phyloP scores from a whole-genome alignment of 1,140 invertebrate genomes.

The Trichomalopsis sarcophagae region DNA sequence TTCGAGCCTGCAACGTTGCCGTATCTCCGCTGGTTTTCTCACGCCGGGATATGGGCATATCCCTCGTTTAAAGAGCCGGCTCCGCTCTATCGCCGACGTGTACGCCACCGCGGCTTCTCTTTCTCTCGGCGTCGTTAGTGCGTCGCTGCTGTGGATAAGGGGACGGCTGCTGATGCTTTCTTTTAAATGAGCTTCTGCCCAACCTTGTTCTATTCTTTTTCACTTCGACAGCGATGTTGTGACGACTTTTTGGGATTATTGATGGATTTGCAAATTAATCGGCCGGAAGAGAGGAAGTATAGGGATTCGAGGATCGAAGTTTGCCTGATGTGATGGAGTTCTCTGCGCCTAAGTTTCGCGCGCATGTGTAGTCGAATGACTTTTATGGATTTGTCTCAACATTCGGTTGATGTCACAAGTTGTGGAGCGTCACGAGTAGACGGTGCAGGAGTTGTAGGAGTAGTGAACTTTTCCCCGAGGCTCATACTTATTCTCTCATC shows the following conservation, averaged over 20 bases:
- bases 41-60: conserved; percentile 39
- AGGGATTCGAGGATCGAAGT: no score
- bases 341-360: not conserved
- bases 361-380: not conserved
- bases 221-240: not conserved
- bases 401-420: no score
- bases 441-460: no score
- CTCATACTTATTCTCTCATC: no score
- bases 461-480: no score
- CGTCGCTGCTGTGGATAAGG: not conserved
- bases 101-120: not conserved
- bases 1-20: conserved; percentile 30
- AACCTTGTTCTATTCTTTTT: not conserved
- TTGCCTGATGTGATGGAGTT: not conserved
- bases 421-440: no score
- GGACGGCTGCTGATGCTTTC: not conserved
- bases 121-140: conserved; percentile 10
- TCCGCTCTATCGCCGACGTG: not conserved
- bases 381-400: not conserved
- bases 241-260: not conserved
- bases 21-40: conserved; percentile 33
- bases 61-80: conserved; percentile 38
- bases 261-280: not conserved
- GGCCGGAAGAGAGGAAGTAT: no score
- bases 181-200: not conserved